Evolutionary conservation across 2,113 vertebrate species (phyloP).

Genomic region (Larimichthys crocea): DNA sequence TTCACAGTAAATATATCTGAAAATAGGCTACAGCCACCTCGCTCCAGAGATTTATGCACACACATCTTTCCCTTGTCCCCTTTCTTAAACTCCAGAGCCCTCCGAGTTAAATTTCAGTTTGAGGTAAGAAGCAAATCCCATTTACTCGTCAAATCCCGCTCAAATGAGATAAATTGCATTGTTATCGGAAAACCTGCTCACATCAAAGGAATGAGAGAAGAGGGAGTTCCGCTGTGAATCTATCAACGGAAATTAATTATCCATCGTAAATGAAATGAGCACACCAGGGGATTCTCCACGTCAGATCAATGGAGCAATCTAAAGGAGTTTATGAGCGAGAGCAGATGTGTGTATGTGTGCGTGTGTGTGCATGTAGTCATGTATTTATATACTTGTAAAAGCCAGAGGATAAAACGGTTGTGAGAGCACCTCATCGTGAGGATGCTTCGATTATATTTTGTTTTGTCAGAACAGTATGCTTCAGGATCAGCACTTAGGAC

Average conservation of each 20-base stretch:
- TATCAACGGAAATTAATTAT: conserved; percentile 80
- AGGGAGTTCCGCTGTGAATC: conserved; percentile 69
- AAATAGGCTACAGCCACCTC: conserved; percentile 2
- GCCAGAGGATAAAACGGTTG: neutral
- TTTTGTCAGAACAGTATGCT: neutral
- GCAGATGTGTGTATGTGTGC: conserved; percentile 31
- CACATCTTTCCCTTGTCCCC: neutral
- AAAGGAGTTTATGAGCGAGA: conserved; percentile 64
- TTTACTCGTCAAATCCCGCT: conserved; percentile 66
- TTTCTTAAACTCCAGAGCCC: conserved; percentile 21
- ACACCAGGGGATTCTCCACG: conserved; percentile 68
- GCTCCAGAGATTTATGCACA: neutral
- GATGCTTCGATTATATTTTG: conserved; percentile 1
- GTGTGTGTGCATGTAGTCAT: conserved; percentile 1
- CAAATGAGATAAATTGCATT: conserved; percentile 71
- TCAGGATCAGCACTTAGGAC: neutral
- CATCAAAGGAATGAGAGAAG: conserved; percentile 60
- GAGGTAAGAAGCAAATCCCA: conserved; percentile 66
- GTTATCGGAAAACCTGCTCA: conserved; percentile 73
- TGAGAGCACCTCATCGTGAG: neutral
- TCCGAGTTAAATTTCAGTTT: conserved; percentile 46
- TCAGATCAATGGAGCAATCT: conserved; percentile 74
- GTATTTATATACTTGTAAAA: conserved; percentile 35
- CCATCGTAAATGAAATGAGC: conserved; percentile 76
- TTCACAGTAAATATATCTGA: conserved; percentile 10